Evolutionary conservation across 2,888 invertebrate species (phyloP).

Genomic region (Pseudococcus viburni): DNA sequence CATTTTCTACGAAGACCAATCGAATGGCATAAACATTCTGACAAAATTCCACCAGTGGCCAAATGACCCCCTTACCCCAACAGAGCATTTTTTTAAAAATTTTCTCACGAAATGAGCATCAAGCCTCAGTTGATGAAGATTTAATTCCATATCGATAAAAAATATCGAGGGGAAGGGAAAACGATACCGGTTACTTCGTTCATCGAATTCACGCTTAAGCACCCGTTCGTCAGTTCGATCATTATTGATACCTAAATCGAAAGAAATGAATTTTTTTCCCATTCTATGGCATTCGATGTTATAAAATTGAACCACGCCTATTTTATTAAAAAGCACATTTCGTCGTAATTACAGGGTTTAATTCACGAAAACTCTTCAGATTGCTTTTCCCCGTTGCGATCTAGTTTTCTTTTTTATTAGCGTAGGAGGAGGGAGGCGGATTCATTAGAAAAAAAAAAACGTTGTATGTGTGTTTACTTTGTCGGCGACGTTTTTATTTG

Average conservation of each 20-base stretch:
- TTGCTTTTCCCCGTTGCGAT: conserved; percentile 49
- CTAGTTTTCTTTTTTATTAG: conserved; percentile 23
- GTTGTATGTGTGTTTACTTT: conserved; percentile 46
- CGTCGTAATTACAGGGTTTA: conserved; percentile 20
- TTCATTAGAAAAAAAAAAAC: conserved; percentile 35
- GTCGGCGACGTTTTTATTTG: conserved; percentile 57
- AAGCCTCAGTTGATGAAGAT: no score
- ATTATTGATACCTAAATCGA: conserved; percentile 15
- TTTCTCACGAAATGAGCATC: no score
- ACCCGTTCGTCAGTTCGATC: neutral
- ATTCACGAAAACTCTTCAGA: conserved; percentile 33
- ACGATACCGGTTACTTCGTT: neutral
- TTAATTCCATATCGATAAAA: no score
- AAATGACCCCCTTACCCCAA: no score
- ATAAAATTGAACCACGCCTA: conserved; percentile 40
- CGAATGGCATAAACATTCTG: no score
- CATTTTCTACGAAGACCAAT: no score
- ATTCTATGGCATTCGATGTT: neutral
- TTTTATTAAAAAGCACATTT: conserved; percentile 44
- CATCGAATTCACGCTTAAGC: neutral
- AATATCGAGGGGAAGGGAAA: neutral
- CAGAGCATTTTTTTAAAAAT: no score
- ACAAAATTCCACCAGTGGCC: no score
- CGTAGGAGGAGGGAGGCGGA: conserved; percentile 14
- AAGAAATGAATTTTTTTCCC: neutral